Evolutionary conservation across 2,888 invertebrate species (phyloP).

Genomic region (Eueremaeus valkanovi): DNA sequence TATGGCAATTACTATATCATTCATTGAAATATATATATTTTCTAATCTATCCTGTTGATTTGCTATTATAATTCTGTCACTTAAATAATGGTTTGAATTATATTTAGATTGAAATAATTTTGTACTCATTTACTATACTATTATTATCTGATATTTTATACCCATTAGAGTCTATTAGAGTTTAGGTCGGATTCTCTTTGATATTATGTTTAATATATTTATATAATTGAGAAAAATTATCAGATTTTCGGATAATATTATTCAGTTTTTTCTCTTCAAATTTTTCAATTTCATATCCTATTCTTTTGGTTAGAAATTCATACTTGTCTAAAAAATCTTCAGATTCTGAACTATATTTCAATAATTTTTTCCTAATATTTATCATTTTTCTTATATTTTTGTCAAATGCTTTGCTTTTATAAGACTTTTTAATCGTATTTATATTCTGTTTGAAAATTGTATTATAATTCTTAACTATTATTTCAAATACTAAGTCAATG

Average conservation of each 20-base stretch:
- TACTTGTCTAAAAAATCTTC: not conserved
- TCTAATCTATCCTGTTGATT: no score
- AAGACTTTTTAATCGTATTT: not conserved
- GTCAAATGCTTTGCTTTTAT: not conserved
- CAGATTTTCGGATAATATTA: not conserved
- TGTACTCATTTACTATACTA: not conserved
- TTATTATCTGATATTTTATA: not conserved
- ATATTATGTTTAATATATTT: not conserved
- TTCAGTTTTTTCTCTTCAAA: not conserved
- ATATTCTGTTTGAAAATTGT: not conserved
- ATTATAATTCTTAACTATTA: not conserved
- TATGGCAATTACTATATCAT: not conserved
- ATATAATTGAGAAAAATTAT: not conserved
- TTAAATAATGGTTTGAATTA: no score
- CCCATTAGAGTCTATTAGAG: not conserved
- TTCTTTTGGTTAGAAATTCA: not conserved
- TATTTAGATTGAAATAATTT: not conserved
- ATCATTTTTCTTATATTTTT: not conserved
- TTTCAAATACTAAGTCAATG: not conserved
- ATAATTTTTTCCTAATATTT: not conserved
- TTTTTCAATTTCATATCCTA: not conserved
- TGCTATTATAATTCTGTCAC: no score
- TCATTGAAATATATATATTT: not conserved
- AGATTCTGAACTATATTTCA: not conserved
- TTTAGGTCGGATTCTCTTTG: not conserved